Base-by-base conservation (phyloP, 2,888 invertebrate genomes). In the Aphodius granarius region DNA sequence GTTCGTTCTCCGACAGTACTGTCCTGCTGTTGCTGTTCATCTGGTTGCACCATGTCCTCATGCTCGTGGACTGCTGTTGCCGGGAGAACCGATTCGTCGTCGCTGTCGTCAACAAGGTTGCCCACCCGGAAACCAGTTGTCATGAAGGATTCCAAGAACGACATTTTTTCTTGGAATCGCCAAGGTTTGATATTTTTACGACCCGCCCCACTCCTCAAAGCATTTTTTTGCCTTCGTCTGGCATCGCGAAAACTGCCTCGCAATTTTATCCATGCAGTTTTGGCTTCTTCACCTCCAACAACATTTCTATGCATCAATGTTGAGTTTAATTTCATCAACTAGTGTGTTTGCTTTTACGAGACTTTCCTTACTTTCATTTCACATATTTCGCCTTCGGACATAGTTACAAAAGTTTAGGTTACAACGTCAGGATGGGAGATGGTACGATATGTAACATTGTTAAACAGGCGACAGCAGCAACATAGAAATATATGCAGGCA, bases 221-320 rank as follows among this genome's bases (percentile, higher is more conserved):
- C 65, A 23, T 65, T 73, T 65, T 64, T 19, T 21, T 66, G 73
- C 17, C 73, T 4, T 73, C 73, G 20, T 9, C 20, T 65, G 18
- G 65, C 66, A 73, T 73, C 66, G 19, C 66, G 65, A 66, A 64
- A 66, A 3, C 22, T 66, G n/a, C 23, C 3, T 65, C 73, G 2
- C 65, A 73, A 66, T 73, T 73, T 73, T 5, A 66, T 13, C 66
- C 73, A 73, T 4, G 66, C 5, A 65, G 5, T 66, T 66, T 73
- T 73, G 1, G 43, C 21, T 5, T 73, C 73, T 21, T 66, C 66
- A 9, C 73, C 73, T 73, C 65, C 4, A 73, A 73, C 73, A 73
- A 72, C 5, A 65, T 17, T 63, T n/a, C n/a, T n/a, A n/a, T n/a
- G n/a, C n/a, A n/a, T n/a, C n/a, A n/a, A n/a, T n/a, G n/a, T n/a